Base-by-base conservation (phyloP, 2,888 invertebrate species). In the Hemistola chrysoprasaria region DNA sequence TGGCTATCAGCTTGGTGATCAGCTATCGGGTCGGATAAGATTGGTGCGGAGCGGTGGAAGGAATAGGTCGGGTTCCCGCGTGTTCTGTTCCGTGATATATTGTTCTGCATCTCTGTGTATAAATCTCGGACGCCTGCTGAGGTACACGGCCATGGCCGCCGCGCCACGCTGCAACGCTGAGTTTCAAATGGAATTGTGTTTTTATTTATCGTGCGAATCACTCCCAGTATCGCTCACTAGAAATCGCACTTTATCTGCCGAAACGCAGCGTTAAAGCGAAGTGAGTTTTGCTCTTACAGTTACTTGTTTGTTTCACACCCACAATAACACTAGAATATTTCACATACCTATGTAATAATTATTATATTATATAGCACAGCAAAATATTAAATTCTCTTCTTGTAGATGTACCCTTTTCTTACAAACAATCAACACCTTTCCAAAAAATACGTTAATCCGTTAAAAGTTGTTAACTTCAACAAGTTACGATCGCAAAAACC, bases 41-140 rank as follows among this genome's bases (percentile, higher is more conserved):
- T 73, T 84, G 70, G 85, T 84, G 86, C 86, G 85, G 80, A 78
- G 63, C 75, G 72, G 65, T 65, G 77, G 83, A 83, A 85, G 85
- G 83, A 78, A 84, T 86, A 86, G 86, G 84, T 85, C 78, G 84
- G 74, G 86, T 85, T 83, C 85, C 79, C 85, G 84, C 79, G 86
- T 79, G 78, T 82, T 77, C 80, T 75, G 71, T 62, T 57, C 71
- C 79, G 87, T 88, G 87, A 88, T 88, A 84, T 88, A 87, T 88
- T 81, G 86, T 79, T 79, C 78, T 82, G 82, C 85, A 86, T 86
- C 86, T 84, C 79, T 71, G 73, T 78, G 72, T 84, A 87, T 88
- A 88, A 88, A 88, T 88, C 88, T 84, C 79, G 86, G 79, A 76
- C 84, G 85, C 88, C 88, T 83, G 88, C 88, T 88, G 88, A 85